Conservation (phyloP, 2,113 vertebrate species). For the Forbesichthys agassizii region DNA sequence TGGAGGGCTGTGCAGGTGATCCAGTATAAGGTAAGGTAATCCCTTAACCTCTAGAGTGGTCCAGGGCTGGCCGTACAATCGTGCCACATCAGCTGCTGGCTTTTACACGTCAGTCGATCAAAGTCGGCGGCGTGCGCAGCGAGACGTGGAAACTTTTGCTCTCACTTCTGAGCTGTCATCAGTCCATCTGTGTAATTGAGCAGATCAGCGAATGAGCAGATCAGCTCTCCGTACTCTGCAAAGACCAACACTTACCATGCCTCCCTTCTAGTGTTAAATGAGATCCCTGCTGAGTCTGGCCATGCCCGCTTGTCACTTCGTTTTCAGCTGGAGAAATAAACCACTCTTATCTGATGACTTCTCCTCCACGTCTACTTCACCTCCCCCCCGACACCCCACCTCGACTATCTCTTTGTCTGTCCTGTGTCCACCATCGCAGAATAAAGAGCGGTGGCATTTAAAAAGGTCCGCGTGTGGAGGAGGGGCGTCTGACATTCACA, state of each 20-base stretch:
- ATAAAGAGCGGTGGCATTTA: constrained; percentile 75
- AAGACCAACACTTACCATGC: constrained; percentile 53
- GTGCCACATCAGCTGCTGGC: constrained; percentile 17
- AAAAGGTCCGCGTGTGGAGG: constrained; percentile 71
- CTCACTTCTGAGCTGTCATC: constrained; percentile 41
- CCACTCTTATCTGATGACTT: constrained; percentile 32
- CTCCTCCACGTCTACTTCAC: not conserved
- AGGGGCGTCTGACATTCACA: constrained; percentile 70
- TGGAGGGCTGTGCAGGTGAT: no score
- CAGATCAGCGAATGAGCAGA: constrained; percentile 51
- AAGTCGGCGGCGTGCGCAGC: constrained; percentile 6
- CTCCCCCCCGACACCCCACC: not conserved
- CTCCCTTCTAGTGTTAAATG: constrained; percentile 60
- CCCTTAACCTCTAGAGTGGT: not conserved
- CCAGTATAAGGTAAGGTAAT: not conserved
- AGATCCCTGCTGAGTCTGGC: constrained; percentile 56
- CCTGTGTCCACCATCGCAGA: constrained; percentile 53
- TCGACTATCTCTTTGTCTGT: constrained; percentile 56
- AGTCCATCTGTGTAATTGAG: constrained; percentile 54
- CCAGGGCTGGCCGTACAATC: not conserved
- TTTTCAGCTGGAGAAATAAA: constrained; percentile 48
- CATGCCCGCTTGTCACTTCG: constrained; percentile 60
- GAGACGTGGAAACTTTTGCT: constrained; percentile 7
- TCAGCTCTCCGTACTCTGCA: constrained; percentile 45
- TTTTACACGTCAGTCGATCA: not conserved